A percentile compares a stretch with the other conserved stretches of the same genome.
Evolutionary conservation across 2,888 invertebrate genomes (phyloP).

Genomic region (Megamerina dolium): DNA sequence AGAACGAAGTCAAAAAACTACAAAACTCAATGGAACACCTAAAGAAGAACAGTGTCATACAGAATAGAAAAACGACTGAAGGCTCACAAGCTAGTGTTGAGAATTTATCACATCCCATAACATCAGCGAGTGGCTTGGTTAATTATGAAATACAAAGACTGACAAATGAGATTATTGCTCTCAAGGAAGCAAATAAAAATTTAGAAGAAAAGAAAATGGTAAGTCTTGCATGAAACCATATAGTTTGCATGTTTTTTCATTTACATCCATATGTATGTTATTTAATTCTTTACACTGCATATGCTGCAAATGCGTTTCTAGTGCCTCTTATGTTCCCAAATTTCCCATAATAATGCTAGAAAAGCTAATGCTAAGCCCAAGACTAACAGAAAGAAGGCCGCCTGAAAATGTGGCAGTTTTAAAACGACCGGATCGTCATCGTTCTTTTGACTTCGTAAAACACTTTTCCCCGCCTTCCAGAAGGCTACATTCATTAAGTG

Average conservation of each 20-base stretch:
- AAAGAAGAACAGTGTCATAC: constrained; percentile 29
- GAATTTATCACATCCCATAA: constrained; percentile 22
- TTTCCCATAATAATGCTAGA: constrained; percentile 31
- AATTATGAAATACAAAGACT: constrained; percentile 47
- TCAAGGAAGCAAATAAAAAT: constrained; percentile 59
- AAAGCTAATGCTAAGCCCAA: constrained; percentile 30
- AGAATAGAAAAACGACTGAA: neutral
- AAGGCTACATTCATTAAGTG: constrained; percentile 34
- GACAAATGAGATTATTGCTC: constrained; percentile 55
- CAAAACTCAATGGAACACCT: constrained; percentile 54
- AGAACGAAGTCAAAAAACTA: constrained; percentile 56
- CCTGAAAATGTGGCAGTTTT: constrained; percentile 38
- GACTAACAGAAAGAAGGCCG: constrained; percentile 39
- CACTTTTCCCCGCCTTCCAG: constrained; percentile 30
- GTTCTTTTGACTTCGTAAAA: constrained; percentile 18
- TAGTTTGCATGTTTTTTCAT: neutral
- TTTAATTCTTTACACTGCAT: neutral
- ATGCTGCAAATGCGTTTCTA: too few relatives aligned
- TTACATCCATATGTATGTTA: constrained; percentile 13
- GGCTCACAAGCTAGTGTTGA: constrained; percentile 20
- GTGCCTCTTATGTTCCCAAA: too few relatives aligned
- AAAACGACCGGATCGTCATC: constrained; percentile 36
- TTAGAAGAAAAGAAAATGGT: constrained; percentile 65
- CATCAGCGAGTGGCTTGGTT: constrained; percentile 32
- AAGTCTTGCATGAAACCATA: constrained; percentile 24